Conservation (phyloP, 2,797 vertebrate species). For the Acanthornis magna region DNA sequence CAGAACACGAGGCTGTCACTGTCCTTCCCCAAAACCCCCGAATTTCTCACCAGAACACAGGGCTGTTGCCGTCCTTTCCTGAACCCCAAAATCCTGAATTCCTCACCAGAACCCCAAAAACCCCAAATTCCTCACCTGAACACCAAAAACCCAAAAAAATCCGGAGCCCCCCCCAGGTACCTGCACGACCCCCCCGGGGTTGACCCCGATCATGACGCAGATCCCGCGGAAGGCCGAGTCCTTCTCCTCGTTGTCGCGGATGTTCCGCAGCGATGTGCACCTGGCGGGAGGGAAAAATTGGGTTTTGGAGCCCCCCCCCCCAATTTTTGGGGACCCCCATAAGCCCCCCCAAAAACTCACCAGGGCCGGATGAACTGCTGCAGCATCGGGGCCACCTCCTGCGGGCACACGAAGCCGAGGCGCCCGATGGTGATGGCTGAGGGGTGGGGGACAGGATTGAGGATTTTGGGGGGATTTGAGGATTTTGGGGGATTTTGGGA, state of each 20-base stretch:
- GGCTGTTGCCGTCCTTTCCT: too few relatives aligned
- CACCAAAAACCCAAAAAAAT: neutral
- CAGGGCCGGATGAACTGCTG: conserved; percentile 93
- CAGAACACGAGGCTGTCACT: too few relatives aligned
- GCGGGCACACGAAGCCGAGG: conserved; percentile 91
- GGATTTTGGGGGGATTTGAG: neutral
- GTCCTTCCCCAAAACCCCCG: too few relatives aligned
- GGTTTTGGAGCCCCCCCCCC: too few relatives aligned
- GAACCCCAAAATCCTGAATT: too few relatives aligned
- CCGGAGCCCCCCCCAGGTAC: neutral
- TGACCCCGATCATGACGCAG: conserved; percentile 95
- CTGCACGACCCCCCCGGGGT: conserved; percentile 92
- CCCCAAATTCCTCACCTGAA: neutral
- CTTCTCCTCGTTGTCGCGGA: conserved; percentile 94
- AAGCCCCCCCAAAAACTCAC: conserved; percentile 64
- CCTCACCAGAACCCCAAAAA: too few relatives aligned
- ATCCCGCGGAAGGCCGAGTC: conserved; percentile 94
- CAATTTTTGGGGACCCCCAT: neutral
- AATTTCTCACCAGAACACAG: too few relatives aligned
- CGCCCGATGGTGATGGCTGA: conserved; percentile 93
- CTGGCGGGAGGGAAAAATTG: conserved; percentile 58
- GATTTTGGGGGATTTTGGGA: too few relatives aligned
- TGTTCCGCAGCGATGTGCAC: conserved; percentile 93
- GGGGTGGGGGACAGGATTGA: conserved; percentile 7
- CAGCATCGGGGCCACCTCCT: conserved; percentile 92